These are phyloP conservation scores for Phyto melanocephala DNA, from an alignment of 2,888 invertebrate species.

Conservation along the genomic window DNA sequence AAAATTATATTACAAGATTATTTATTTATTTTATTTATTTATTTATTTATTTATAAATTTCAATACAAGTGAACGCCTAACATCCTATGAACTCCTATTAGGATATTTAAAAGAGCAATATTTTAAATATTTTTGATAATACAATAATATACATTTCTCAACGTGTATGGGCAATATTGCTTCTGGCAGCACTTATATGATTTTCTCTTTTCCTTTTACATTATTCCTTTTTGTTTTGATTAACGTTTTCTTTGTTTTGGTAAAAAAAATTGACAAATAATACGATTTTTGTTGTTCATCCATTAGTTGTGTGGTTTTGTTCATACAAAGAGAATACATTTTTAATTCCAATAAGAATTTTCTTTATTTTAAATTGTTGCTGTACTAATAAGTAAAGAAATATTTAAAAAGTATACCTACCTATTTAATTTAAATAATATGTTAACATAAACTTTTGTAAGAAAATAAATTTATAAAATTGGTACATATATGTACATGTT, in stretches of 20 bases:
- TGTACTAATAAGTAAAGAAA: not conserved
- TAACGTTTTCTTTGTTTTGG: not conserved
- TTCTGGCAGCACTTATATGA: conserved; percentile 1
- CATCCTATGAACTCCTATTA: too few species aligned
- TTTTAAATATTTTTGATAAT: too few species aligned
- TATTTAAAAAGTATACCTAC: not conserved
- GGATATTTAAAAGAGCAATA: too few species aligned
- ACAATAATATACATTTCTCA: too few species aligned
- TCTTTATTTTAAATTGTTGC: not conserved
- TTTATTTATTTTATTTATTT: too few species aligned
- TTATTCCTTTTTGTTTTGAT: conserved; percentile 21
- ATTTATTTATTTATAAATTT: too few species aligned
- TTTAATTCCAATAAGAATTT: not conserved
- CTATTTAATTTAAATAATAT: not conserved
- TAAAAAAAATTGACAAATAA: conserved; percentile 24
- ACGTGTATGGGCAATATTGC: too few species aligned
- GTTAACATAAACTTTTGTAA: not conserved
- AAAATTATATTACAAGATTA: too few species aligned
- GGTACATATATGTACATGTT: not conserved
- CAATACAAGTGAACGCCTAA: too few species aligned
- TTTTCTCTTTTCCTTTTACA: not conserved
- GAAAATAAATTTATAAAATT: not conserved
- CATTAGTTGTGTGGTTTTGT: conserved; percentile 20
- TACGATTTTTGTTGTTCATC: conserved; percentile 31
- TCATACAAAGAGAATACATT: not conserved